Conservation (phyloP, 2,113 vertebrate genomes). For the Oreocharis arfaki region DNA sequence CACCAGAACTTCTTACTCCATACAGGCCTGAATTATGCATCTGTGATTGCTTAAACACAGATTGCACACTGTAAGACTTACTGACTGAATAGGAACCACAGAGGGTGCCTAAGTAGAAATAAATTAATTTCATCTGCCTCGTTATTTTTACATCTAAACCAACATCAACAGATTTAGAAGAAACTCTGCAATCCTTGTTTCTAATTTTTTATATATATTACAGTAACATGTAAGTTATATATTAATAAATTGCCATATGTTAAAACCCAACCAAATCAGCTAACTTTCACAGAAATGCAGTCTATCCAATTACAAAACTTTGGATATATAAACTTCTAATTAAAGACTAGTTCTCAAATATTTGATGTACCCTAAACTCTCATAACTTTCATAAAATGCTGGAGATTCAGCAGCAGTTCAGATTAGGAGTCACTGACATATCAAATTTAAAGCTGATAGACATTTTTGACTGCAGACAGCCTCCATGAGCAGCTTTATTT, state of each 20-base stretch:
- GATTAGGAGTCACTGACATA: background rate
- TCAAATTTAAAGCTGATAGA: background rate
- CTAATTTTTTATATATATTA: background rate
- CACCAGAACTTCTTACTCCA: background rate
- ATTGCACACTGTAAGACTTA: background rate
- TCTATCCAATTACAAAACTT: background rate
- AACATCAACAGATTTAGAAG: background rate
- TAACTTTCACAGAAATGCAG: background rate
- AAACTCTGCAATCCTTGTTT: background rate
- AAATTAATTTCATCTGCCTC: background rate
- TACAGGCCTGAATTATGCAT: background rate
- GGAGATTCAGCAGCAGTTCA: too few relatives aligned
- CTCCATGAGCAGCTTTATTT: background rate
- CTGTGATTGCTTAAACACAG: background rate
- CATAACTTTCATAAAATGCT: background rate
- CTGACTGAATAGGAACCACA: background rate
- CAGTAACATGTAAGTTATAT: background rate
- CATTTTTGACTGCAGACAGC: background rate
- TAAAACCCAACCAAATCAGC: background rate
- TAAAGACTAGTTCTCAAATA: background rate
- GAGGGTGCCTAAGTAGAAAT: background rate
- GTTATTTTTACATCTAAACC: background rate
- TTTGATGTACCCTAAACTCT: background rate
- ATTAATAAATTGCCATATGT: background rate
- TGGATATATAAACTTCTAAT: background rate